These are phyloP conservation scores for Prinia subflava DNA, from an alignment of 2,113 vertebrate genomes.

Conservation along the genomic window DNA sequence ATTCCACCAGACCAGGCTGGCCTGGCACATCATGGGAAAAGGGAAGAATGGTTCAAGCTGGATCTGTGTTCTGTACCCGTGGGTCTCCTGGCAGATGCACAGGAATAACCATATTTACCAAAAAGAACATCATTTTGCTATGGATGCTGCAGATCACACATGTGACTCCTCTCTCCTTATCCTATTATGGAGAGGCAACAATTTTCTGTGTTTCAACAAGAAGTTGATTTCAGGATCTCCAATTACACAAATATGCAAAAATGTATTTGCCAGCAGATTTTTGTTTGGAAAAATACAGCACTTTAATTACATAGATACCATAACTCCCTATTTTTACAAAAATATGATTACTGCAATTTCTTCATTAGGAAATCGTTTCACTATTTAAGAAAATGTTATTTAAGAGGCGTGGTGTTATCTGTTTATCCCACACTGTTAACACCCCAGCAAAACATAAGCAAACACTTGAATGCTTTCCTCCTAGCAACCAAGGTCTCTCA, in stretches of 20 bases:
- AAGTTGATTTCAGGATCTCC: not conserved
- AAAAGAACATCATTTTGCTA: not conserved
- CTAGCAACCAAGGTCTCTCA: conserved; percentile 70
- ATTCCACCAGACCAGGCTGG: not conserved
- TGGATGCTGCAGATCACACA: not conserved
- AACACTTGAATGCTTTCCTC: conserved; percentile 47
- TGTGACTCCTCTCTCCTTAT: not conserved
- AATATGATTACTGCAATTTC: conserved; percentile 14
- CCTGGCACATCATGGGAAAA: not conserved
- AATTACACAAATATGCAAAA: not conserved
- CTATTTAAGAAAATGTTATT: not conserved
- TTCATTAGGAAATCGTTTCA: not conserved
- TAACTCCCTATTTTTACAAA: not conserved
- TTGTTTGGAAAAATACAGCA: not conserved
- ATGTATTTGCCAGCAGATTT: not conserved
- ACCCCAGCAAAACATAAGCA: not conserved
- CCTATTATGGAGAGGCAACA: not conserved
- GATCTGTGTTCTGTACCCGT: accelerated
- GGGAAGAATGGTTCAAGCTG: not conserved
- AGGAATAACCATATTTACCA: not conserved
- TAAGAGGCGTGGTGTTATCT: not conserved
- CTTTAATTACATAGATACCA: not conserved
- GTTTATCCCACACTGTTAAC: conserved; percentile 28
- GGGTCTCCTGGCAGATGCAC: not conserved
- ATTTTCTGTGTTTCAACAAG: not conserved